These are phyloP conservation scores for Tromatobia lineatoria DNA, from an alignment of 2,888 invertebrate species.

Conservation along the genomic window DNA sequence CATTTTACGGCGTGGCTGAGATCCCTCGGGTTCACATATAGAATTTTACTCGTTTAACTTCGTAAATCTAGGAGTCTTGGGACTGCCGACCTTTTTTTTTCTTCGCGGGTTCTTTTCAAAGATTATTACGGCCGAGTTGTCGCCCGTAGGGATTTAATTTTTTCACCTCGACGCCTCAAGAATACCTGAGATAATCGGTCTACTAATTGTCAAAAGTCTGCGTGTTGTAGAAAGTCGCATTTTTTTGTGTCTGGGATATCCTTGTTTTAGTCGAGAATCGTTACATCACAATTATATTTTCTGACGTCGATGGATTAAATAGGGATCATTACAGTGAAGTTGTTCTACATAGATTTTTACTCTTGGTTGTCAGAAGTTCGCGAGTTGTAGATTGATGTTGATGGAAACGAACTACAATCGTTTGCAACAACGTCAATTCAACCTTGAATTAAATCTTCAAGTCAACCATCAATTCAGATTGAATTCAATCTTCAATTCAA, in stretches of 20 bases:
- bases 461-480: no score
- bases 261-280: background rate
- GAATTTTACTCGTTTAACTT: slow-evolving; percentile 7
- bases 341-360: no score
- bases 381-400: no score
- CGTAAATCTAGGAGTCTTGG: slow-evolving; percentile 4
- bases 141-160: background rate
- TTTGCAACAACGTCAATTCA: no score
- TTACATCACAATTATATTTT: background rate
- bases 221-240: background rate
- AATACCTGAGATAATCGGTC: background rate
- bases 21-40: slow-evolving; percentile 13
- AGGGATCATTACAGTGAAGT: no score
- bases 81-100: background rate
- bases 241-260: background rate
- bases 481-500: no score
- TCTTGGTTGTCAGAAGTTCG: no score
- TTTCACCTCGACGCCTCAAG: background rate
- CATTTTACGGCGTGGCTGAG: background rate
- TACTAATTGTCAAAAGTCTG: background rate
- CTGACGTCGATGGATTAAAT: background rate
- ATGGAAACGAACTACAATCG: no score
- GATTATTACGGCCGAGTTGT: background rate
- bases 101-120: background rate
- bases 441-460: no score